Evolutionary conservation across 2,797 vertebrate species (phyloP).

Genomic region (Lagocephalus sceleratus): DNA sequence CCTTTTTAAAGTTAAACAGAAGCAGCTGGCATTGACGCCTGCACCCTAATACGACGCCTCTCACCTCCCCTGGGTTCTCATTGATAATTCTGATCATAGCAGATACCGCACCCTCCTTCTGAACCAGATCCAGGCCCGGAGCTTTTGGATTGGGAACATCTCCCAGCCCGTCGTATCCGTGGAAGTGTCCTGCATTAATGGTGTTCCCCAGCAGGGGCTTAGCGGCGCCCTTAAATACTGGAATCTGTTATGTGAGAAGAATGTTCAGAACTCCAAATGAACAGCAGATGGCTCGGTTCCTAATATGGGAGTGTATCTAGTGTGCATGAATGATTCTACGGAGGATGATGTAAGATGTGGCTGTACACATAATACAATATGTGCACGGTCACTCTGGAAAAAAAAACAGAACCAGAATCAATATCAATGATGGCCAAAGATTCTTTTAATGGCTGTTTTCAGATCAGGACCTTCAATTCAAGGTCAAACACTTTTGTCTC

Average conservation of each 20-base stretch:
- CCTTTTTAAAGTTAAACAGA: background rate
- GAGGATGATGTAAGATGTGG: too few relatives aligned
- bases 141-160: conserved; percentile 71
- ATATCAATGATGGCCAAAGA: too few relatives aligned
- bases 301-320: too few relatives aligned
- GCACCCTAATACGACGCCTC: background rate
- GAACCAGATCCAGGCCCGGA: conserved; percentile 67
- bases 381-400: too few relatives aligned
- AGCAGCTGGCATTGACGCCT: background rate
- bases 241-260: conserved; percentile 61
- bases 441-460: too few relatives aligned
- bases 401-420: too few relatives aligned
- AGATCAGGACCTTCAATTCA: too few relatives aligned
- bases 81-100: conserved; percentile 76
- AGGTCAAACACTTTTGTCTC: too few relatives aligned
- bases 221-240: conserved; percentile 73
- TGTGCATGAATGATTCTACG: too few relatives aligned
- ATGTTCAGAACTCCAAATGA: background rate
- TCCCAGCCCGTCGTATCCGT: conserved; percentile 76
- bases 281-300: too few relatives aligned
- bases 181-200: conserved; percentile 55
- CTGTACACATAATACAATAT: too few relatives aligned
- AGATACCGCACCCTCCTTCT: conserved; percentile 68
- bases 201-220: conserved; percentile 62
- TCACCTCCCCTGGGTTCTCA: conserved; percentile 75